phyloP scores from a whole-genome alignment of 2,113 vertebrate species.

The Saimiri boliviensis region DNA sequence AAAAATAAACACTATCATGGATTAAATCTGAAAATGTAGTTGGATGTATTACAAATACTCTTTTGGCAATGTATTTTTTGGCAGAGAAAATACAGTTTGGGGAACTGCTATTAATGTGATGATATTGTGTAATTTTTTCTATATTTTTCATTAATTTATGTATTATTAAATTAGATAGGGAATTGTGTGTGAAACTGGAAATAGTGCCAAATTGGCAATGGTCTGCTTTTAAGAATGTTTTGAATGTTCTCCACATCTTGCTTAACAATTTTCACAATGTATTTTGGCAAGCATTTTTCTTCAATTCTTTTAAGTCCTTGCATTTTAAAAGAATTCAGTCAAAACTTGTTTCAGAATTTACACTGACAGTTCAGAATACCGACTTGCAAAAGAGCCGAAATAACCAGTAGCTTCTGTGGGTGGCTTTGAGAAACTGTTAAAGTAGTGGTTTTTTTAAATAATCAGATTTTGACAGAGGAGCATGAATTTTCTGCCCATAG shows the following conservation, averaged over 20 bases:
- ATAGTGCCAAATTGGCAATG: background rate
- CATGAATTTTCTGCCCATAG: background rate
- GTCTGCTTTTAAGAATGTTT: background rate
- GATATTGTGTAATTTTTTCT: constrained; percentile 10
- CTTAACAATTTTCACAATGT: background rate
- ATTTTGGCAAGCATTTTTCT: background rate
- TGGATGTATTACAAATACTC: background rate
- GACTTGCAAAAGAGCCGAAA: background rate
- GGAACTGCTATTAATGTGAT: constrained; percentile 1
- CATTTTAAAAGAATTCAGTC: background rate
- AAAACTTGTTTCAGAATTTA: background rate
- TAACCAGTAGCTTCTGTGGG: background rate
- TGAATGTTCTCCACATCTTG: background rate
- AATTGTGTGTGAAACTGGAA: constrained; percentile 8
- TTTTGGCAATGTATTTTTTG: background rate
- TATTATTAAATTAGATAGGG: constrained; percentile 44
- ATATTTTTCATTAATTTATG: background rate
- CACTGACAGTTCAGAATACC: background rate
- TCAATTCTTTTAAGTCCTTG: background rate
- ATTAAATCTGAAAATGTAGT: background rate
- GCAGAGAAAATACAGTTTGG: constrained; percentile 4
- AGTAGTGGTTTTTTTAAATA: background rate
- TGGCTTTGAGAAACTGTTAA: background rate
- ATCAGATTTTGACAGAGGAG: background rate
- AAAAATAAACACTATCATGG: background rate